Evolutionary conservation across 2,113 vertebrate species (phyloP).

Genomic region (Ginglymostoma cirratum): DNA sequence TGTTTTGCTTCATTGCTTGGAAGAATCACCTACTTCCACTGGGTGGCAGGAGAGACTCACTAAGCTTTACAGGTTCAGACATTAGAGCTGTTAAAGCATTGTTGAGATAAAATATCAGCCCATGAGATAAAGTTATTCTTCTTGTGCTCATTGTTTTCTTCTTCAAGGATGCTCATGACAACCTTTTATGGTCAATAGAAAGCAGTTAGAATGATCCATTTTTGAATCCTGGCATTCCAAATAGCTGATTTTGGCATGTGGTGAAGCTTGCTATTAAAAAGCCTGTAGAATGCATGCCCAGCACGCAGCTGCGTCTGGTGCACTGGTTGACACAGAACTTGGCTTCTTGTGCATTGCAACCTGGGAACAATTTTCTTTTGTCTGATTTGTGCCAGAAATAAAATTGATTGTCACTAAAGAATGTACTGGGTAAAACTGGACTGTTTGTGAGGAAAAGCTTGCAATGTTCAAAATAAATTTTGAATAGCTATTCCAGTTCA

Average conservation of each 20-base stretch:
- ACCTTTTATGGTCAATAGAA: conserved; percentile 24
- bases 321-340: conserved; percentile 19
- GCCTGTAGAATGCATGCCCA: neutral
- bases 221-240: neutral
- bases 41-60: conserved; percentile 22
- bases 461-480: neutral
- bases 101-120: neutral
- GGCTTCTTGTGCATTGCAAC: neutral
- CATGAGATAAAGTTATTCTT: neutral
- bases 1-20: neutral
- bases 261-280: neutral
- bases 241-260: conserved; percentile 14
- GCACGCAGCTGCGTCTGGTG: conserved; percentile 25
- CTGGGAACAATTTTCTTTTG: conserved; percentile 34
- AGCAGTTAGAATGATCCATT: conserved; percentile 4
- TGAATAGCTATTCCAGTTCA: neutral
- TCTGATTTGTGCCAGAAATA: conserved; percentile 6
- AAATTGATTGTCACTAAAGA: conserved; percentile 34
- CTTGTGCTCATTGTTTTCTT: conserved; percentile 13
- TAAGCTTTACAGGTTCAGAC: neutral
- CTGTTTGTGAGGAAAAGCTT: neutral
- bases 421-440: conserved; percentile 19
- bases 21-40: neutral
- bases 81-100: neutral
- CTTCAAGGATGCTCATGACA: conserved; percentile 18